Conservation (phyloP, 2,113 vertebrate species). For the Erythrolamprus reginae region DNA sequence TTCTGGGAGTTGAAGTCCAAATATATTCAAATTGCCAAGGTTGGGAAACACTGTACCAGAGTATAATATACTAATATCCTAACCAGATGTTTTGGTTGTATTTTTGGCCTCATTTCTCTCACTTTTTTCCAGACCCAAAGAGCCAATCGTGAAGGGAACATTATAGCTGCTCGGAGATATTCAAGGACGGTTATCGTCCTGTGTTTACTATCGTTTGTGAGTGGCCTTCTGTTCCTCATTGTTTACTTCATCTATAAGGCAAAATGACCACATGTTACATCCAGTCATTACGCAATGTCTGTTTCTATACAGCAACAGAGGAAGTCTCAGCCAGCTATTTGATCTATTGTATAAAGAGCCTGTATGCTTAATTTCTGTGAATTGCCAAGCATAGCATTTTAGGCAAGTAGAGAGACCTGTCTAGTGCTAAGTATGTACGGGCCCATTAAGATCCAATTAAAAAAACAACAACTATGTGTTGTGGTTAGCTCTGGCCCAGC, state of each 20-base stretch:
- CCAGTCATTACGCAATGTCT: not conserved
- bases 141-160: slow-evolving; percentile 20
- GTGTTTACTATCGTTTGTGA: slow-evolving; percentile 22
- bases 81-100: not conserved
- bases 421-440: not conserved
- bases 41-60: too few species aligned
- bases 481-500: too few species aligned
- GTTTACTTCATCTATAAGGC: not conserved
- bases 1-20: too few species aligned
- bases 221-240: slow-evolving; percentile 27
- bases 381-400: not conserved
- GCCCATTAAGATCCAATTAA: not conserved
- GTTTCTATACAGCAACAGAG: not conserved
- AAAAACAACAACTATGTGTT: too few species aligned
- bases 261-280: not conserved
- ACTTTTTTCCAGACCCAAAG: slow-evolving; percentile 30
- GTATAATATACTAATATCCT: too few species aligned
- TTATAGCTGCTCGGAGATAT: not conserved
- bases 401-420: not conserved
- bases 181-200: slow-evolving; percentile 28
- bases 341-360: not conserved
- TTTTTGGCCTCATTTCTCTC: not conserved
- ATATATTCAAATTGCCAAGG: too few species aligned
- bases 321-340: not conserved
- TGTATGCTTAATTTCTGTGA: not conserved